Conservation (phyloP, 1,140 invertebrate species). For the Ceratosolen fusciceps region DNA sequence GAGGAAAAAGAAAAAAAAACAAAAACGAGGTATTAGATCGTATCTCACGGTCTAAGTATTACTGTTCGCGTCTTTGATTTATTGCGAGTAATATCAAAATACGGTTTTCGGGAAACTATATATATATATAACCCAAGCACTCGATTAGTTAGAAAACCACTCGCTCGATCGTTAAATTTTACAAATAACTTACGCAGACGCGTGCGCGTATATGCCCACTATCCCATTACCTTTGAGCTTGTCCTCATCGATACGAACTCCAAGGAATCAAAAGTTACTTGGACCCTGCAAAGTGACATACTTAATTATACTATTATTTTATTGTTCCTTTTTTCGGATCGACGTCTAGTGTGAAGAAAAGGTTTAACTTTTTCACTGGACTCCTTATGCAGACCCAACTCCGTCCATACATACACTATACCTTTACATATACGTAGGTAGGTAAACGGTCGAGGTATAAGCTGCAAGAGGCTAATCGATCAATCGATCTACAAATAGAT, state of each 20-base stretch:
- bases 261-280: constrained; percentile 31
- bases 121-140: constrained; percentile 25
- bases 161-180: constrained; percentile 42
- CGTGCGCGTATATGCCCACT: not conserved
- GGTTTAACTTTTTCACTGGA: not conserved
- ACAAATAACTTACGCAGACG: constrained; percentile 29
- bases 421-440: constrained; percentile 20
- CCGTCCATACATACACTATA: not conserved
- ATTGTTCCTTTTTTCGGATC: not conserved
- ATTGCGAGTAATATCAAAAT: constrained; percentile 43
- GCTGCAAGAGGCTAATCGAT: constrained; percentile 41
- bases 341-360: constrained; percentile 6
- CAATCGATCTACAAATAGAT: constrained; percentile 62
- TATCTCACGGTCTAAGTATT: constrained; percentile 31
- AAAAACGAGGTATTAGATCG: constrained; percentile 12
- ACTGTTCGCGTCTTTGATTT: constrained; percentile 38
- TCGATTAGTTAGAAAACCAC: constrained; percentile 28
- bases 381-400: not conserved
- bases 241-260: not conserved
- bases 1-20: not conserved
- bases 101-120: constrained; percentile 43
- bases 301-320: constrained; percentile 41
- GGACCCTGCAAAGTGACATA: not conserved
- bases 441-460: not conserved
- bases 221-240: not conserved